Evolutionary conservation across 2,113 vertebrate species (phyloP).

Genomic region (Antechinus flavipes): DNA sequence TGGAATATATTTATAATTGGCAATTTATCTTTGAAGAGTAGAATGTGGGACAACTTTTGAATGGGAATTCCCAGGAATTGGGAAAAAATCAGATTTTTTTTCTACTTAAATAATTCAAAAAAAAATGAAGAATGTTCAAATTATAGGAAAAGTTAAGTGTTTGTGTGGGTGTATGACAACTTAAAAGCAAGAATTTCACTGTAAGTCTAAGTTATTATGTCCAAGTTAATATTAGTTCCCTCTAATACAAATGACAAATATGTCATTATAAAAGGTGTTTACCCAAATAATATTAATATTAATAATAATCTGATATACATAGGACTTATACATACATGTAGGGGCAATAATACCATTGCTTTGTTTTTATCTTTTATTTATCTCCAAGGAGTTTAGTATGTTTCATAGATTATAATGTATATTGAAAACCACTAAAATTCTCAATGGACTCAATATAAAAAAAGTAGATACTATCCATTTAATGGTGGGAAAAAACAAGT

Average conservation of each 20-base stretch:
- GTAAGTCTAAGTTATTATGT: conserved; percentile 25
- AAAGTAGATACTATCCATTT: conserved; percentile 49
- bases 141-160: conserved; percentile 26
- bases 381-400: background rate
- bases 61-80: conserved; percentile 7
- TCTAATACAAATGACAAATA: conserved; percentile 44
- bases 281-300: conserved; percentile 35
- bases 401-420: conserved; percentile 10
- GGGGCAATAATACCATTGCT: conserved; percentile 34
- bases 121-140: conserved; percentile 26
- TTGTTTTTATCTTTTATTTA: conserved; percentile 53
- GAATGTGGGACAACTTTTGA: conserved; percentile 1
- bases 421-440: conserved; percentile 43
- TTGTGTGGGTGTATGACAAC: background rate
- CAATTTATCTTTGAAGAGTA: background rate
- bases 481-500: conserved; percentile 24
- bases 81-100: background rate
- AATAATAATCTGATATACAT: background rate
- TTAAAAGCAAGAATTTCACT: conserved; percentile 31
- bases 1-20: background rate
- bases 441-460: conserved; percentile 24
- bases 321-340: background rate
- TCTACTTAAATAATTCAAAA: conserved; percentile 1
- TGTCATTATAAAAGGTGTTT: conserved; percentile 17
- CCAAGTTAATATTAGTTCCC: conserved; percentile 34